Conservation (phyloP, 2,888 invertebrate genomes). For the Drosophila differens region DNA sequence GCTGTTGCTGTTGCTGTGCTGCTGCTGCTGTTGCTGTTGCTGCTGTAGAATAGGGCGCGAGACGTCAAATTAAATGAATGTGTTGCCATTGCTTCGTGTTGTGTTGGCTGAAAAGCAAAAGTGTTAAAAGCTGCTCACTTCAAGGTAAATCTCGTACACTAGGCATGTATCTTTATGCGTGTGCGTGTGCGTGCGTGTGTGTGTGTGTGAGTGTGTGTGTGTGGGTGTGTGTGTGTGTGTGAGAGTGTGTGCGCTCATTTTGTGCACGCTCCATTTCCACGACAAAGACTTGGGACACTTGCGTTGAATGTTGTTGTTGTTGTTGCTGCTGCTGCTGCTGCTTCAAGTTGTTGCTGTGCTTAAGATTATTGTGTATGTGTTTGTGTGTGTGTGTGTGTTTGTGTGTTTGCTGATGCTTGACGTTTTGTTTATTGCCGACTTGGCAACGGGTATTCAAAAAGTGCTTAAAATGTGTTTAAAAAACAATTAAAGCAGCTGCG, state of each 20-base stretch:
- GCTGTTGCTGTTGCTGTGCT: not conserved
- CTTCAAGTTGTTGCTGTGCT: slow-evolving; percentile 31
- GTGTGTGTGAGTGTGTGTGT: slow-evolving; percentile 23
- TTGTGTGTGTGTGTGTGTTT: slow-evolving; percentile 22
- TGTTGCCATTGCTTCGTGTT: slow-evolving; percentile 46
- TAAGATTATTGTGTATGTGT: slow-evolving; percentile 40
- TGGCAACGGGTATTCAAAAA: slow-evolving; percentile 45
- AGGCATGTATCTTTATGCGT: slow-evolving; percentile 8
- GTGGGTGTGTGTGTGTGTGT: slow-evolving; percentile 27
- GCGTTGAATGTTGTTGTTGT: slow-evolving; percentile 16
- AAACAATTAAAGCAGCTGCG: slow-evolving; percentile 71
- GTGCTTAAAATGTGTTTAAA: slow-evolving; percentile 74
- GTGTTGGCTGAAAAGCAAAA: slow-evolving; percentile 64
- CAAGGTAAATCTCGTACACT: slow-evolving; percentile 68
- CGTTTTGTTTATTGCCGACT: slow-evolving; percentile 65
- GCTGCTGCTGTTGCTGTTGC: not conserved
- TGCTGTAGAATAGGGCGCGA: slow-evolving; percentile 29
- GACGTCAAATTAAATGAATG: slow-evolving; percentile 75
- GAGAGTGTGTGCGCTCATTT: slow-evolving; percentile 38
- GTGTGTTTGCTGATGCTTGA: slow-evolving; percentile 57
- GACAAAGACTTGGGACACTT: slow-evolving; percentile 37
- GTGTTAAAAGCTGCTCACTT: slow-evolving; percentile 79
- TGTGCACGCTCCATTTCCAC: slow-evolving; percentile 57
- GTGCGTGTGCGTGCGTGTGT: slow-evolving; percentile 5
- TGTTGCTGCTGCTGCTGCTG: slow-evolving; percentile 8